Base-by-base conservation (phyloP, 2,797 vertebrate species). In the Tapera naevia region DNA sequence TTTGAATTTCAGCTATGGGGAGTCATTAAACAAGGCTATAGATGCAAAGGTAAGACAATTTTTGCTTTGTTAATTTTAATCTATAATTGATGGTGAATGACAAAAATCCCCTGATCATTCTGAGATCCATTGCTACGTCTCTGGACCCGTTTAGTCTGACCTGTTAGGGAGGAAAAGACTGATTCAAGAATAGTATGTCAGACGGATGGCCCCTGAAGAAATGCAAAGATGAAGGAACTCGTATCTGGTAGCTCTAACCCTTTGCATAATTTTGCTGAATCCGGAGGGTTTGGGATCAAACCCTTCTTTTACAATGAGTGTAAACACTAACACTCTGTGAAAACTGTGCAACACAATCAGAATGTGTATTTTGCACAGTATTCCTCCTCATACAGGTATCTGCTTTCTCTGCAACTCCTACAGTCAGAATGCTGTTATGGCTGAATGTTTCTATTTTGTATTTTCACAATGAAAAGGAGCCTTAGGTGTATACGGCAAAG, bases 21-120 rank as follows among this genome's bases (percentile, higher is more conserved):
- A 61, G 98, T 99, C 96, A 99, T 99, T 97, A 99, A 99, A 95
- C 99, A 99, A 98, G 99, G 99, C 86, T 99, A 99, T 96, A 98
- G 98, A 91, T 99, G 99, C 97, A 99, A 98, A 98, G 99, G 99
- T 99, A 98, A 98, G 69, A 88, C 91, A 69, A 32, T 88, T 85
- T 21, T 46, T 62, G 8, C 64, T 91, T 80, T 3, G 9, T 62
- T 82, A 64, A 85, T 62, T 75, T 80, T 73, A 69, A 51, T 79
- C 72, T 58, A 7, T 80, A 60, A 37, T 35, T 81, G 25, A 83
- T 30, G 43, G 37, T 35, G 13, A 89, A 62, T 66, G 28, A 53
- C 7, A 53, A 73, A 89, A 89, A 84, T 13, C n/a, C 13, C 3
- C 8, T 35, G 32, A 43, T 78, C 72, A 60, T 71, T 37, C 37